Evolutionary conservation across 1,140 invertebrate species (phyloP), one percentile per base, ranked within the genome.

Genomic region (Galleria mellonella): DNA sequence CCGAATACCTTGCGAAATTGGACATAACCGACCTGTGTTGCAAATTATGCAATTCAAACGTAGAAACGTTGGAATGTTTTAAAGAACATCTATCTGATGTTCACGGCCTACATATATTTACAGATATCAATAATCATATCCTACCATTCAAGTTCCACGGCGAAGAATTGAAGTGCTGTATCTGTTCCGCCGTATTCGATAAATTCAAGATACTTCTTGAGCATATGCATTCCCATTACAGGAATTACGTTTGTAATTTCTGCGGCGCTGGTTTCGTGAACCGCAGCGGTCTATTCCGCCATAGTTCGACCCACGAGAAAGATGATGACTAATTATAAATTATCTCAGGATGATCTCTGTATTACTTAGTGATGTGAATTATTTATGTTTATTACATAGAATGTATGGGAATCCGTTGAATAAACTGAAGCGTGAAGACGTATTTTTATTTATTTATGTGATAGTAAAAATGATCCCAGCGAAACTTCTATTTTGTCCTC

Each of bases 211-310:
- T 63, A 5, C 31, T 79, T 0, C 41, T 62, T 8, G 63, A 76
- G 7, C 78, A 83, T 33, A 77, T 81, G 72, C 73, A 81, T 36
- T 40, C 47, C 0, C 76, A 81, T 37, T 77, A 58, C 33, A 61
- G 61, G 13, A 77, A 76, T 47, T 72, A 62, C 37, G 48, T 75
- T 30, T 81, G 76, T 11, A 60, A 67, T 4, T 47, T 48, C 5
- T 81, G 76, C 31, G 61, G 64, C 5, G 56, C 69, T 0, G 72
- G 71, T 1, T 82, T 70, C 35, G 62, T 77, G 1, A 73, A 54
- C 9, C 53, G 53, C 8, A 47, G 38, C 4, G 62, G 56, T 0
- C 44, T 82, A 6, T 32, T 39, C 0, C 47, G 47, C 2, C 77
- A 82, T 45, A 41, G 17, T 23, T 23, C 17, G 2, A 23, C 17